Base-by-base conservation (phyloP, 2,113 vertebrate species). In the Crotalus tigris region DNA sequence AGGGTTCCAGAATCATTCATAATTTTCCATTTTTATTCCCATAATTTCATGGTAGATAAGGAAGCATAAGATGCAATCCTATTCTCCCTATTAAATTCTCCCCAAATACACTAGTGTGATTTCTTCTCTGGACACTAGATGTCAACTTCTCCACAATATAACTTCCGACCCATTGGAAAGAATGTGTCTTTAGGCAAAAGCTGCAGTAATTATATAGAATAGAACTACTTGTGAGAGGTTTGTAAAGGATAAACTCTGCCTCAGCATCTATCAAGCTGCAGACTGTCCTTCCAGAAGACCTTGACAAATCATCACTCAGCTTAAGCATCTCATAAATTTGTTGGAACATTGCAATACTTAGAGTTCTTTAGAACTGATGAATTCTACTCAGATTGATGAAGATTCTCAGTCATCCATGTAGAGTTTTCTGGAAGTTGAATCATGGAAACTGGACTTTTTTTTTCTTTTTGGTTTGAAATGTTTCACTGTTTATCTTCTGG, bases 91-190 rank as follows among this genome's bases (percentile, higher is more conserved):
- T 85, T 55, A 75, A 89, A 21, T 88, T 33, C 85, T 9, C 26
- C 12, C 15, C 53, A n/a, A 92, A 93, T 12, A 90, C 39, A 46
- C 51, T 69, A 49, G 10, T 97, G 96, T 95, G 44, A 96, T 98
- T 96, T 97, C 54, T 93, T 64, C 0, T 97, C 3, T 96, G 94
- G 90, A 93, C 97, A 95, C 97, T 98, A 98, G 98, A 96, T 98
- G 98, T 98, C 98, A 94, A 15, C 86, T 95, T 96, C 96, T 87
- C 94, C 88, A 39, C 53, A 95, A 89, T 26, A n/a, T 46, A 94
- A 55, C 64, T 92, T 12, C 11, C 12, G 75, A 29, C 9, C 3
- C 0, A 85, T 87, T 86, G 54, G 81, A 93, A 93, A 92, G 3
- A 57, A 33, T 39, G 8, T 24, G 2, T 51, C 53, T 93, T 90